Evolutionary conservation across 2,113 vertebrate genomes (phyloP).

Genomic region (Illadopsis cleaveri): DNA sequence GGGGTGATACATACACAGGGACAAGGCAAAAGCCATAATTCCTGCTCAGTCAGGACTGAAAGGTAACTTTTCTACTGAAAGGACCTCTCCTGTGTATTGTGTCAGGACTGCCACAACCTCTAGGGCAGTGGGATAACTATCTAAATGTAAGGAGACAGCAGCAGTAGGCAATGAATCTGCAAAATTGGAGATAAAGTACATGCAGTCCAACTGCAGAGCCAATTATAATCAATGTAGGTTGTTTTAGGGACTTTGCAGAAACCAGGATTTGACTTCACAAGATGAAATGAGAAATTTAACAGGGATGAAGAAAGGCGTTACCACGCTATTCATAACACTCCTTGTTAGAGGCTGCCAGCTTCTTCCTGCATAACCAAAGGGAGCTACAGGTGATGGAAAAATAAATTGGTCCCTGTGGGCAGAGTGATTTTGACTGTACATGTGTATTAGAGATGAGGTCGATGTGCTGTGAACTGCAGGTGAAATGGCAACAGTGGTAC

Average conservation of each 20-base stretch:
- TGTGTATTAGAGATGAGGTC: slow-evolving; percentile 48
- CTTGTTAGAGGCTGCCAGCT: slow-evolving; percentile 44
- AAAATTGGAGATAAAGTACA: not conserved
- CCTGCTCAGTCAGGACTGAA: not conserved
- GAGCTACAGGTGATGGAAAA: slow-evolving; percentile 75
- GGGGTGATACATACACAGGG: not conserved
- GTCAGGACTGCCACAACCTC: not conserved
- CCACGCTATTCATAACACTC: slow-evolving; percentile 44
- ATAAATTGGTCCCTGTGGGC: slow-evolving; percentile 75
- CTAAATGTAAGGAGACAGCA: not conserved
- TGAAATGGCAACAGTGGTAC: not conserved
- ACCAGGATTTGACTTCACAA: slow-evolving; percentile 48
- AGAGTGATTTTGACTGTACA: slow-evolving; percentile 16
- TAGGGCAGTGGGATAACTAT: not conserved
- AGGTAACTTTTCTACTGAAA: not conserved
- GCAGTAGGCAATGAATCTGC: not conserved
- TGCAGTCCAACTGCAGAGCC: slow-evolving; percentile 3
- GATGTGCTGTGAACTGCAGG: slow-evolving; percentile 18
- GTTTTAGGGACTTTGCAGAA: slow-evolving; percentile 45
- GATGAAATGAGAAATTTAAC: slow-evolving; percentile 52
- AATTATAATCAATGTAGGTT: slow-evolving; percentile 45
- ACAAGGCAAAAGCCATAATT: not conserved
- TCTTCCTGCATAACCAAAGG: slow-evolving; percentile 54
- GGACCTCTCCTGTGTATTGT: not conserved
- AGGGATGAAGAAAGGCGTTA: slow-evolving; percentile 44